Evolutionary conservation across 2,113 vertebrate species (phyloP).

Genomic region (Callithrix jacchus): DNA sequence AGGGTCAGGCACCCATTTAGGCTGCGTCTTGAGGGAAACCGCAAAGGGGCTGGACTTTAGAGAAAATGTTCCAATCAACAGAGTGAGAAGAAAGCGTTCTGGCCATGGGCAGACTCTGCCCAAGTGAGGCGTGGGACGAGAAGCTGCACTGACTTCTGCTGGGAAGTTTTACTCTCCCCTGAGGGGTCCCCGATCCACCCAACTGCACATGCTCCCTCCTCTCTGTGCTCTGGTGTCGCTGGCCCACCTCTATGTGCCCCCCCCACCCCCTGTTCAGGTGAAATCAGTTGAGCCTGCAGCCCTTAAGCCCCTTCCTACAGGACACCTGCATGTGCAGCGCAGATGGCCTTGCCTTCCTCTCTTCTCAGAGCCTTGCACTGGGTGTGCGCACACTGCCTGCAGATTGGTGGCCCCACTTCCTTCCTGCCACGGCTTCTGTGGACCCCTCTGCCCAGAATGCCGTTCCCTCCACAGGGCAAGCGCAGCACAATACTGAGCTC

Average conservation of each 20-base stretch:
- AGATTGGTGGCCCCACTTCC: background rate
- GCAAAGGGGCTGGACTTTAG: background rate
- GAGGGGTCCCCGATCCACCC: too few species aligned
- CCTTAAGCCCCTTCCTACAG: background rate
- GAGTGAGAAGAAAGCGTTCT: too few species aligned
- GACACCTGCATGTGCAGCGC: too few species aligned
- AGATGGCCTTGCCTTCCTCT: background rate
- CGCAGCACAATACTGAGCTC: fast-evolving
- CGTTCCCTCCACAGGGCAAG: background rate
- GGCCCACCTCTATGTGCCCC: background rate
- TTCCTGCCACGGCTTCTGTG: background rate
- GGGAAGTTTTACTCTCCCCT: background rate
- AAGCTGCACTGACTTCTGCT: background rate
- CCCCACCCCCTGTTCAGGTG: background rate
- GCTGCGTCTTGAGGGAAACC: background rate
- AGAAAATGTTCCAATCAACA: background rate
- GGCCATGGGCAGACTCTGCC: background rate
- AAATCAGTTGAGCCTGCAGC: background rate
- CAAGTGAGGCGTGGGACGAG: background rate
- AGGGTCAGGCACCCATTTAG: background rate
- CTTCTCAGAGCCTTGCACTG: background rate
- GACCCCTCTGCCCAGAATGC: background rate
- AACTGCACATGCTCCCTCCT: background rate
- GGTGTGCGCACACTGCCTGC: background rate
- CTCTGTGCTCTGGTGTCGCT: too few species aligned